Evolutionary conservation across 2,888 invertebrate genomes (phyloP).

Genomic region (Liposcelis brunnea): DNA sequence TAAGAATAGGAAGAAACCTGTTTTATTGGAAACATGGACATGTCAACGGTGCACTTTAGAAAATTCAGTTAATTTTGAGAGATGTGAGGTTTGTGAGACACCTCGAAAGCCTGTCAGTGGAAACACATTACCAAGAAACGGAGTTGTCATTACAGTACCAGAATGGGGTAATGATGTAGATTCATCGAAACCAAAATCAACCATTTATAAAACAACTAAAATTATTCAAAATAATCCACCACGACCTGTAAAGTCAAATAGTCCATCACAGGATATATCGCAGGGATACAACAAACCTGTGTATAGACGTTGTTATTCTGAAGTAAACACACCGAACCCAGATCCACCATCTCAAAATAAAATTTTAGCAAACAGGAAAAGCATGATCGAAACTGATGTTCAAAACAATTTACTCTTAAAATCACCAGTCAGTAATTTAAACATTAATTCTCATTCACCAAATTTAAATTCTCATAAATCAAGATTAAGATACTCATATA

Average conservation of each 20-base stretch:
- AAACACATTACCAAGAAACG: slow-evolving; percentile 28
- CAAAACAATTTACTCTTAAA: slow-evolving; percentile 22
- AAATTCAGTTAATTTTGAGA: slow-evolving; percentile 44
- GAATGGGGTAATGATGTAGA: slow-evolving; percentile 29
- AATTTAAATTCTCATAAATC: slow-evolving; percentile 13
- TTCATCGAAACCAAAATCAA: slow-evolving; percentile 24
- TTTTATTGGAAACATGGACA: slow-evolving; percentile 25
- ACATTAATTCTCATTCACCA: slow-evolving; percentile 23
- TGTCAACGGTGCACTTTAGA: slow-evolving; percentile 48
- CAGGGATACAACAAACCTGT: slow-evolving; percentile 23
- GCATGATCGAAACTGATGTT: slow-evolving; percentile 18
- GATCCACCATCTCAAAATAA: slow-evolving; percentile 21
- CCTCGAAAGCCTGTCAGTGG: slow-evolving; percentile 30
- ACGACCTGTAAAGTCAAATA: neutral
- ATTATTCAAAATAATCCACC: slow-evolving; percentile 24
- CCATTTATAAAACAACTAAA: slow-evolving; percentile 9
- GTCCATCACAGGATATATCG: neutral
- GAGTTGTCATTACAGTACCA: slow-evolving; percentile 30
- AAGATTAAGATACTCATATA: slow-evolving; percentile 20
- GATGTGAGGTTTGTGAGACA: slow-evolving; percentile 60
- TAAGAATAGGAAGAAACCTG: slow-evolving; percentile 29
- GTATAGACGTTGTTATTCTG: slow-evolving; percentile 32
- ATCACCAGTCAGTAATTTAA: slow-evolving; percentile 29
- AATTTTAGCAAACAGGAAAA: slow-evolving; percentile 15
- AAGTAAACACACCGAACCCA: slow-evolving; percentile 23